Conservation (phyloP, 2,113 vertebrate genomes). For the Peucedramus taeniatus region DNA sequence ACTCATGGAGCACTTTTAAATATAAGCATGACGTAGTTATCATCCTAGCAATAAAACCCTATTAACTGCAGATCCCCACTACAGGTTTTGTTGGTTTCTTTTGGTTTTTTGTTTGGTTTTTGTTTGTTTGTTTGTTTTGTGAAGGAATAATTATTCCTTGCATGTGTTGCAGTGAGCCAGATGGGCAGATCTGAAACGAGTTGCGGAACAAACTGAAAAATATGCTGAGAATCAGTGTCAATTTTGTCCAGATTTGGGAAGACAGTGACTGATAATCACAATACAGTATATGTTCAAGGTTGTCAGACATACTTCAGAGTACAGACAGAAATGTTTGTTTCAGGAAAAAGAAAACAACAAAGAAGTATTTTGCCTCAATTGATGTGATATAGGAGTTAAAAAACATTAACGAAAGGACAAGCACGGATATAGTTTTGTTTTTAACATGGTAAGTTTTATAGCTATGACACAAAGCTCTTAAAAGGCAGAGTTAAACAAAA, state of each 20-base stretch:
- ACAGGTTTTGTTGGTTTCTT: not conserved
- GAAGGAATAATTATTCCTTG: not conserved
- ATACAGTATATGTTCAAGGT: not conserved
- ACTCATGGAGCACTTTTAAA: not conserved
- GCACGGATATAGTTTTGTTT: accelerated
- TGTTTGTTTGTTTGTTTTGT: not conserved
- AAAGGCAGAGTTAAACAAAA: not conserved
- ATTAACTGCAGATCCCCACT: not conserved
- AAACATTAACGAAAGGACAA: not conserved
- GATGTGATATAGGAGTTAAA: not conserved
- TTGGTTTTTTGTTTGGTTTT: not conserved
- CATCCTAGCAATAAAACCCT: not conserved
- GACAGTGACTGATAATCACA: not conserved
- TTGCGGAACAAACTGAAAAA: not conserved
- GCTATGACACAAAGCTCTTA: not conserved
- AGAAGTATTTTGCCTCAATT: not conserved
- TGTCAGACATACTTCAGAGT: not conserved
- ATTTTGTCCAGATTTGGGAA: not conserved
- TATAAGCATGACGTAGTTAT: not conserved
- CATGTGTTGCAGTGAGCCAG: not conserved
- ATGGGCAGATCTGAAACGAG: not conserved
- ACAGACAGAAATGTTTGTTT: not conserved
- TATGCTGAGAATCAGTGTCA: not conserved
- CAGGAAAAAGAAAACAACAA: not conserved
- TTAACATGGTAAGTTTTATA: not conserved